These are phyloP conservation scores for Mobula hypostoma DNA, from an alignment of 2,113 vertebrate species.

Conservation along the genomic window DNA sequence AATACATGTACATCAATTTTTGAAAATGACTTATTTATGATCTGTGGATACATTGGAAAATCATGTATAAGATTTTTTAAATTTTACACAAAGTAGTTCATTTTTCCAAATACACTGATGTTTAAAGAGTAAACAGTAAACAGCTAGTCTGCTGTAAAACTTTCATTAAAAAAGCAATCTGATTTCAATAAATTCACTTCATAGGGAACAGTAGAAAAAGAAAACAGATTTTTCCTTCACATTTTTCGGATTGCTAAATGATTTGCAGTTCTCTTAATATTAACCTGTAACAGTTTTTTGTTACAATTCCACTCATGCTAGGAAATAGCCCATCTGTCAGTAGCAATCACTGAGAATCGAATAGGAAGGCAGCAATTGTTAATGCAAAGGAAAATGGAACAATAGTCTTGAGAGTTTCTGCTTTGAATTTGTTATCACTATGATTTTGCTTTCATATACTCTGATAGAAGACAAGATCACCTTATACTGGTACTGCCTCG, in stretches of 20 bases:
- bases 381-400: background rate
- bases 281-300: background rate
- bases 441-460: background rate
- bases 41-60: background rate
- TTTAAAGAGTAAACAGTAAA: background rate
- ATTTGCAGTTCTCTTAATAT: background rate
- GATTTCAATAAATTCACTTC: background rate
- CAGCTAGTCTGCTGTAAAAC: background rate
- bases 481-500: background rate
- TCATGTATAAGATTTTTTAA: background rate
- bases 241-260: background rate
- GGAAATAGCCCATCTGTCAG: background rate
- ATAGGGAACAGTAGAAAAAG: background rate
- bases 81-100: too few species aligned
- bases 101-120: background rate
- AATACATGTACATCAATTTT: background rate
- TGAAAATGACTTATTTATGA: background rate
- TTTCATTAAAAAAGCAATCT: background rate
- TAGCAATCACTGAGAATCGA: background rate
- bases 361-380: background rate
- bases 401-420: background rate
- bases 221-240: background rate
- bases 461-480: slow-evolving; percentile 6
- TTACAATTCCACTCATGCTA: background rate
- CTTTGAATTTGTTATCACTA: slow-evolving; percentile 14